phyloP scores from a whole-genome alignment of 2,797 vertebrate genomes.

The Lepilemur ruficaudatus region DNA sequence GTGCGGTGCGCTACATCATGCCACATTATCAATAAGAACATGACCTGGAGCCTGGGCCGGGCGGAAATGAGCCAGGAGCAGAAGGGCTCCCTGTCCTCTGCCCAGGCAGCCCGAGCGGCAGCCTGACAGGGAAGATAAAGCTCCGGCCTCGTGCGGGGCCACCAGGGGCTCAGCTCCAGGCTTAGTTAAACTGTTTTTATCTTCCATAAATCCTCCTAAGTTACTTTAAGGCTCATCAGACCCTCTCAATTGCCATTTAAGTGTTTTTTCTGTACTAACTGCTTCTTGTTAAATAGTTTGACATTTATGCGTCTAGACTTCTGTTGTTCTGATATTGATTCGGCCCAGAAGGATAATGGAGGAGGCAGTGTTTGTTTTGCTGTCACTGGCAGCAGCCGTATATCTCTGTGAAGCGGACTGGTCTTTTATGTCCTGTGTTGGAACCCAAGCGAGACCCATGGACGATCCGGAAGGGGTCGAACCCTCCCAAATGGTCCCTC shows the following conservation, averaged over 20 bases:
- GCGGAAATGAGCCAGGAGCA: slow-evolving; percentile 64
- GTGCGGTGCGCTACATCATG: fast-evolving
- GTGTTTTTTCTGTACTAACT: slow-evolving; percentile 89
- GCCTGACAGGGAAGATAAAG: slow-evolving; percentile 87
- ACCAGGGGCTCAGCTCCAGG: slow-evolving; percentile 86
- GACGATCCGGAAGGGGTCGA: fast-evolving
- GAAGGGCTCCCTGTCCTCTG: slow-evolving; percentile 70
- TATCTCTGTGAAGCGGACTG: slow-evolving; percentile 61
- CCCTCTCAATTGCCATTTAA: slow-evolving; percentile 88
- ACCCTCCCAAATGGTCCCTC: fast-evolving
- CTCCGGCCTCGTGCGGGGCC: slow-evolving; percentile 82
- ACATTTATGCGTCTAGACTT: slow-evolving; percentile 88
- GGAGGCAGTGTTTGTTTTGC: slow-evolving; percentile 69
- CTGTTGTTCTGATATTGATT: slow-evolving; percentile 85
- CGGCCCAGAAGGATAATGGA: slow-evolving; percentile 83
- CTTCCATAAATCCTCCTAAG: slow-evolving; percentile 89
- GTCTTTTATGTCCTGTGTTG: neutral
- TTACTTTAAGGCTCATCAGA: slow-evolving; percentile 86
- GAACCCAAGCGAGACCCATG: neutral
- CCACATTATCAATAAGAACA: fast-evolving
- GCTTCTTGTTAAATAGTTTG: slow-evolving; percentile 87
- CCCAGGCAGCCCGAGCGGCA: slow-evolving; percentile 80
- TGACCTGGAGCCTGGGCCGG: slow-evolving; percentile 57
- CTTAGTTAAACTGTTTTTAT: slow-evolving; percentile 91
- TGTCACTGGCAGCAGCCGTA: slow-evolving; percentile 71